Percentiles rank a stretch among this genome's conserved stretches.
These are phyloP conservation scores for Sphaerophoria rueppellii DNA, from an alignment of 2,888 invertebrate species.

Conservation along the genomic window DNA sequence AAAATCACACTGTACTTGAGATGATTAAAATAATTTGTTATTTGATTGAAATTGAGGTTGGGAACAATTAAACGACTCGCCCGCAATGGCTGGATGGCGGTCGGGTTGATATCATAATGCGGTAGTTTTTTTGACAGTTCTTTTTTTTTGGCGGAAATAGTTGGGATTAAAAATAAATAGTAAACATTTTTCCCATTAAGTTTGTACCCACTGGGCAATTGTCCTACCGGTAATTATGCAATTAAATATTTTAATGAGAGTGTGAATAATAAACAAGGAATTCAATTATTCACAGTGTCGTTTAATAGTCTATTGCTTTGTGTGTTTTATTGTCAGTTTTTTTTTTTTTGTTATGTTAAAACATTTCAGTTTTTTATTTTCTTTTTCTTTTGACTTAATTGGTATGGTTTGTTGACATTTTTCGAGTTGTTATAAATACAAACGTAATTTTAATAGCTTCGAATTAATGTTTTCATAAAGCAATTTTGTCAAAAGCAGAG, in stretches of 20 bases:
- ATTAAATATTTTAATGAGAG: constrained; percentile 25
- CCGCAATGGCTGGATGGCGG: neutral
- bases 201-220: constrained; percentile 2
- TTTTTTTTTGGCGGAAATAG: neutral
- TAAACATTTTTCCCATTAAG: constrained; percentile 21
- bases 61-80: constrained; percentile 26
- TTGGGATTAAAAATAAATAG: constrained; percentile 55
- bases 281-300: neutral
- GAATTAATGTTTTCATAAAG: too few species aligned
- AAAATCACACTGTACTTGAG: neutral
- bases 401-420: too few species aligned
- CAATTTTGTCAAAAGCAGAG: too few species aligned
- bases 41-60: constrained; percentile 13
- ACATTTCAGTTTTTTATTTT: too few species aligned
- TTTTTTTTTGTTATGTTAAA: neutral
- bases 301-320: neutral
- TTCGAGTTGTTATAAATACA: too few species aligned
- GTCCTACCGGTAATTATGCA: constrained; percentile 34
- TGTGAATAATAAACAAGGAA: constrained; percentile 3
- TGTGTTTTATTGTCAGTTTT: neutral
- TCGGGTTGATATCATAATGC: constrained; percentile 7
- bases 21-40: constrained; percentile 24
- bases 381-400: too few species aligned
- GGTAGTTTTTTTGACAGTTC: neutral
- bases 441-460: too few species aligned